Base-by-base conservation (phyloP, 2,888 invertebrate genomes). In the Sinhomidia bicolor region DNA sequence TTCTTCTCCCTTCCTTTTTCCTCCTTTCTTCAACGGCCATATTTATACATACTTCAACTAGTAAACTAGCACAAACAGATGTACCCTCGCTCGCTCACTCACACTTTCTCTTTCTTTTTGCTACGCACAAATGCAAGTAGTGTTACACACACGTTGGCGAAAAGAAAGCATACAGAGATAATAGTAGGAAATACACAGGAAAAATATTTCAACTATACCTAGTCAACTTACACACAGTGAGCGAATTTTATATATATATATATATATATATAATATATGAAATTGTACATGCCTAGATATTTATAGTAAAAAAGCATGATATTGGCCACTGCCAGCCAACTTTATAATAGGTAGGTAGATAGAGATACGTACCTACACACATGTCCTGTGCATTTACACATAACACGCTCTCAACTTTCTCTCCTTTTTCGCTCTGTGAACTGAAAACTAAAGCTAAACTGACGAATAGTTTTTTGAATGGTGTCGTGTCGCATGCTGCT, bases 401-500 rank as follows among this genome's bases (percentile, higher is more conserved):
- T 36, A 36, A 36, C 65, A 12, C 54, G n/a, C 76, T 78, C 76
- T 78, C 47, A 57, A 32, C 41, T 74, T 26, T 60, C 60, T 60
- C 47, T 47, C 29, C 29, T 78, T 17, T 44, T 47, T 74, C 36
- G 36, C 74, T 47, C 74, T 74, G 74, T 71, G 26, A 74, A 44
- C 74, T 74, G 32, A 68, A 68, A 68, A 47, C 26, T 74, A 74
- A 62, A 74, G 44, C 74, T 74, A 51, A 74, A 44, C 79, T 79
- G 79, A 79, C 79, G 79, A 79, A 79, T 79, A 79, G 79, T 79
- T 79, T 79, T 79, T 79, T 79, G 79, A 79, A 79, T 79, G 60
- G 57, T 79, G 57, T 78, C 54, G 78, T 74, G 74, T 74, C 74
- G 74, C 74, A 74, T 74, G 74, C 26, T 65, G 65, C n/a, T 74